Percentiles rank a stretch among this genome's conserved stretches.
These are phyloP conservation scores for Rhagium mordax DNA, from an alignment of 2,888 invertebrate species.

Conservation along the genomic window DNA sequence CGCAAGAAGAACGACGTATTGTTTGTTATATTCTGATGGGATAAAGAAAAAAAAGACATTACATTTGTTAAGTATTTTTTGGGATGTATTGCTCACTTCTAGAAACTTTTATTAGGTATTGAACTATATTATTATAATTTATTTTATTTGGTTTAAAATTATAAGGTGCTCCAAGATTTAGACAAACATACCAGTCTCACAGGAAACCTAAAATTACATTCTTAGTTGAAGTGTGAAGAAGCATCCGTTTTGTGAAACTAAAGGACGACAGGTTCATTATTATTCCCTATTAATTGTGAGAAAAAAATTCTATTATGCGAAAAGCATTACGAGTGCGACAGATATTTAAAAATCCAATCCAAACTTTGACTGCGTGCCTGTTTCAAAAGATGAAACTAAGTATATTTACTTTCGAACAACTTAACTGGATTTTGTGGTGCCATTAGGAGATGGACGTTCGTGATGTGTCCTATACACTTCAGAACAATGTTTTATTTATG, in stretches of 20 bases:
- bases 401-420: too few species aligned
- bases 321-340: neutral
- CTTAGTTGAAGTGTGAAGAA: conserved; percentile 40
- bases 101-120: neutral
- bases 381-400: too few species aligned
- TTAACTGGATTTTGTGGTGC: too few species aligned
- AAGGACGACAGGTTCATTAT: conserved; percentile 30
- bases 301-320: conserved; percentile 4
- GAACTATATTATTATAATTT: neutral
- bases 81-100: too few species aligned
- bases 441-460: too few species aligned
- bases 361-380: too few species aligned
- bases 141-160: neutral
- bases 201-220: conserved; percentile 38
- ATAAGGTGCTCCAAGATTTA: neutral
- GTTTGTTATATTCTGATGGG: too few species aligned
- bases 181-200: conserved; percentile 10
- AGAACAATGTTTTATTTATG: too few species aligned
- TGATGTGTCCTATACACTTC: too few species aligned
- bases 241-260: conserved; percentile 36
- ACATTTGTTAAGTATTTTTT: too few species aligned
- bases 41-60: too few species aligned
- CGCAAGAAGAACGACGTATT: too few species aligned
- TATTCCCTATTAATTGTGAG: conserved; percentile 28
- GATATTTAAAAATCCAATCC: neutral